Conservation (phyloP, 2,113 vertebrate species). For the Columbina picui region DNA sequence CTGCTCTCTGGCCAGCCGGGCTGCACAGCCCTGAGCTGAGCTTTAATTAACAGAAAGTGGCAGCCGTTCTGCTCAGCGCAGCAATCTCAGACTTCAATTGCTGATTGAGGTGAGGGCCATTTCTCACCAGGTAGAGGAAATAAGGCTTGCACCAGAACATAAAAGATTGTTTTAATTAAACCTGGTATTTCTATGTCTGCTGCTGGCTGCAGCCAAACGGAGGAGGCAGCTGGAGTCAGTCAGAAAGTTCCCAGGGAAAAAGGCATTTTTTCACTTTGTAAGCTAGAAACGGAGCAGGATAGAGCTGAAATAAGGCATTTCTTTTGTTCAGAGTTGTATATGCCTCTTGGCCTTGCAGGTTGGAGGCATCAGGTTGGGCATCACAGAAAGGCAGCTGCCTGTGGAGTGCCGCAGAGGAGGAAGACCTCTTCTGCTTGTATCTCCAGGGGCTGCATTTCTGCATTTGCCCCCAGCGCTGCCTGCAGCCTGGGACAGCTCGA, state of each 20-base stretch:
- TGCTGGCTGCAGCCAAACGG: background rate
- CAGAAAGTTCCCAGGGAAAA: slow-evolving; percentile 26
- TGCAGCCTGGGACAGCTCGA: background rate
- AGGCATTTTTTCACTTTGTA: background rate
- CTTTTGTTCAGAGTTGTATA: background rate
- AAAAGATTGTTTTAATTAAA: slow-evolving; percentile 77
- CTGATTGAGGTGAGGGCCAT: slow-evolving; percentile 64
- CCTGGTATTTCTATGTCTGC: slow-evolving; percentile 45
- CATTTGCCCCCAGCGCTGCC: background rate
- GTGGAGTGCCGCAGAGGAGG: accelerated
- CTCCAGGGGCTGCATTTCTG: background rate
- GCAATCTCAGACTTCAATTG: slow-evolving; percentile 59
- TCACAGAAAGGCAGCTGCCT: background rate
- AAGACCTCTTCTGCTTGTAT: background rate
- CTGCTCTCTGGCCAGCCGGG: accelerated
- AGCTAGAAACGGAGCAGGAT: background rate
- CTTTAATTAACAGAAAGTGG: slow-evolving; percentile 66
- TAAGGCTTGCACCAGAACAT: slow-evolving; percentile 51
- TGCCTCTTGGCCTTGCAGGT: background rate
- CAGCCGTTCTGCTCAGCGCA: slow-evolving; percentile 13
- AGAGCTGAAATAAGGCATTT: background rate
- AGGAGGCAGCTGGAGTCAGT: background rate
- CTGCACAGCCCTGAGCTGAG: background rate
- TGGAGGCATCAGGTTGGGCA: background rate
- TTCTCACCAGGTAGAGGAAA: slow-evolving; percentile 73